Evolutionary conservation across 2,113 vertebrate genomes (phyloP).

Genomic region (Tachycineta bicolor): DNA sequence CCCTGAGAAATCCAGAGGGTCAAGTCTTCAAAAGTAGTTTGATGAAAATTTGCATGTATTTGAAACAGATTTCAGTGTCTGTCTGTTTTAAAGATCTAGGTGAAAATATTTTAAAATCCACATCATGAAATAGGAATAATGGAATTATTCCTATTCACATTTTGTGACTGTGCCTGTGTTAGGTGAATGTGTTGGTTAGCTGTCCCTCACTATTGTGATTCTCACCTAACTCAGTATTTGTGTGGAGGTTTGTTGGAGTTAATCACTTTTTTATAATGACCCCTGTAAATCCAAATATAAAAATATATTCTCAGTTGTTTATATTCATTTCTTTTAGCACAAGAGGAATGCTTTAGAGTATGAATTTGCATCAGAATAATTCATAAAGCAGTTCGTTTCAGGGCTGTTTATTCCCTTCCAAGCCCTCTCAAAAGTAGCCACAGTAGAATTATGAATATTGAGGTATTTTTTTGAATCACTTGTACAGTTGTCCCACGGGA

Average conservation of each 20-base stretch:
- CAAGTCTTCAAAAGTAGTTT: slow-evolving; percentile 3
- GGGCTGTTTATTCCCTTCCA: slow-evolving; percentile 12
- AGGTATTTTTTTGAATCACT: not conserved
- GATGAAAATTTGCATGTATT: slow-evolving; percentile 1
- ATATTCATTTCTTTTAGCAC: slow-evolving; percentile 38
- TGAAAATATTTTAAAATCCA: not conserved
- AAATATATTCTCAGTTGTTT: slow-evolving; percentile 39
- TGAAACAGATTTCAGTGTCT: not conserved
- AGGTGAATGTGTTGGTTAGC: not conserved
- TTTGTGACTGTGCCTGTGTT: not conserved
- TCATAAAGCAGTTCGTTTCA: slow-evolving; percentile 16
- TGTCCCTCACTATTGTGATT: slow-evolving; percentile 10
- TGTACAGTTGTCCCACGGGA: not conserved
- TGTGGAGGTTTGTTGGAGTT: slow-evolving; percentile 29
- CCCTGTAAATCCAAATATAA: slow-evolving; percentile 57
- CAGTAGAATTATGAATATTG: not conserved
- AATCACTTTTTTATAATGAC: slow-evolving; percentile 62
- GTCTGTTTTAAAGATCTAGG: not conserved
- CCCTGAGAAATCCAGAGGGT: slow-evolving; percentile 7
- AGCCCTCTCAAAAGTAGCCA: not conserved
- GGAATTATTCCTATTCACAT: not conserved
- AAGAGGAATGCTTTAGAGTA: not conserved
- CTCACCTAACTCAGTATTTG: slow-evolving; percentile 5
- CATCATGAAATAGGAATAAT: not conserved
- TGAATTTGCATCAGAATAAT: slow-evolving; percentile 66